Evolutionary conservation across 2,888 invertebrate species (phyloP).

Genomic region (Phrixothrix hirtus): DNA sequence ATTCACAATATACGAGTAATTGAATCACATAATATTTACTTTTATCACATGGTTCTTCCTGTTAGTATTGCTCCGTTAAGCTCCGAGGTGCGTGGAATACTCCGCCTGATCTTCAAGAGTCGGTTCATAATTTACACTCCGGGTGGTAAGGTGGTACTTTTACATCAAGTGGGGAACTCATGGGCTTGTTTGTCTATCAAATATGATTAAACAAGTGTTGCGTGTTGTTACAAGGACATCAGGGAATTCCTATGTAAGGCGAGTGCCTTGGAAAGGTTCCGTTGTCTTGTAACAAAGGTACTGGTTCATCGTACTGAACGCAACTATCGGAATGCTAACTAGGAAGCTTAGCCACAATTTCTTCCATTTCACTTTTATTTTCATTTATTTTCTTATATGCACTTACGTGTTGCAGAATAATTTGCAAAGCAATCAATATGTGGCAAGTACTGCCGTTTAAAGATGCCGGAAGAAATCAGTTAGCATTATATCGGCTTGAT

Average conservation of each 20-base stretch:
- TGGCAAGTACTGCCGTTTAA: too few species aligned
- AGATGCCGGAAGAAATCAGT: too few species aligned
- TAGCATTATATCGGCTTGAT: too few species aligned
- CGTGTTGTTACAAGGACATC: slow-evolving; percentile 15
- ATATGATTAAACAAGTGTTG: slow-evolving; percentile 13
- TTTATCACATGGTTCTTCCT: slow-evolving; percentile 6
- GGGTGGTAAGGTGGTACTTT: background rate
- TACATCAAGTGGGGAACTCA: slow-evolving; percentile 8
- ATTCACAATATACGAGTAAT: slow-evolving; percentile 1
- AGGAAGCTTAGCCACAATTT: background rate
- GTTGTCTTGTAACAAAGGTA: slow-evolving; percentile 2
- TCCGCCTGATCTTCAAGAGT: slow-evolving; percentile 1
- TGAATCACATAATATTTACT: slow-evolving; percentile 5
- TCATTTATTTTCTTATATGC: too few species aligned
- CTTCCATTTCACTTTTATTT: too few species aligned
- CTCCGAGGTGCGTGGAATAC: slow-evolving; percentile 15
- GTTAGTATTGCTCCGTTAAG: slow-evolving; percentile 7
- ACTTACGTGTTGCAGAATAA: too few species aligned
- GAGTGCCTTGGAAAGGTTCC: slow-evolving; percentile 1
- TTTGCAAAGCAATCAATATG: too few species aligned
- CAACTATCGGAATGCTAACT: too few species aligned
- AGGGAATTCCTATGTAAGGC: slow-evolving; percentile 11
- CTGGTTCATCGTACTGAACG: slow-evolving; percentile 3
- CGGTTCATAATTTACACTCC: slow-evolving; percentile 1
- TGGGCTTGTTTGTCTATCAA: background rate